A percentile compares a stretch with the other conserved stretches of the same genome.
Evolutionary conservation across 2,797 vertebrate species (phyloP).

Genomic region (Phalanger gymnotis): DNA sequence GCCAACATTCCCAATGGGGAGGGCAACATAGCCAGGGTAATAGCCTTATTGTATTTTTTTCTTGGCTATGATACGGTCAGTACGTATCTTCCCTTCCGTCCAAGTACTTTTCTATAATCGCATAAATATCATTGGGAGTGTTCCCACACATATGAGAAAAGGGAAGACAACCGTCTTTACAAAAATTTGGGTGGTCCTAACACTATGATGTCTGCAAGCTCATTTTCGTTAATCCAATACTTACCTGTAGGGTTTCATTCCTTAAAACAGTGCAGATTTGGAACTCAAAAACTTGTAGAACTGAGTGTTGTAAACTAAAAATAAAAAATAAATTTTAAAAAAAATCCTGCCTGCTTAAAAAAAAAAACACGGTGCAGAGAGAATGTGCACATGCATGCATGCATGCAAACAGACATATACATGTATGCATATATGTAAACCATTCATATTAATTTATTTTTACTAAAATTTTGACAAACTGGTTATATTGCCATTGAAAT

Average conservation of each 20-base stretch:
- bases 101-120: not conserved
- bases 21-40: not conserved
- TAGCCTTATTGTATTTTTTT: not conserved
- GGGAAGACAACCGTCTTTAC: not conserved
- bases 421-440: not conserved
- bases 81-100: not conserved
- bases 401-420: not conserved
- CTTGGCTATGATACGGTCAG: not conserved
- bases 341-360: too few species aligned
- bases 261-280: slow-evolving; percentile 29
- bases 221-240: not conserved
- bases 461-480: not conserved
- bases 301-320: too few species aligned
- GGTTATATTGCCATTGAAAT: not conserved
- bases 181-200: not conserved
- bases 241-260: not conserved
- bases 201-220: not conserved
- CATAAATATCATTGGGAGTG: not conserved
- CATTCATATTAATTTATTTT: not conserved
- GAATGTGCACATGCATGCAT: not conserved
- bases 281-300: too few species aligned
- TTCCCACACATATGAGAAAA: not conserved
- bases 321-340: too few species aligned
- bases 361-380: slow-evolving; percentile 12
- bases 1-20: not conserved